These are phyloP conservation scores for Cheilosia grossa DNA, from an alignment of 2,888 invertebrate genomes.

Conservation along the genomic window DNA sequence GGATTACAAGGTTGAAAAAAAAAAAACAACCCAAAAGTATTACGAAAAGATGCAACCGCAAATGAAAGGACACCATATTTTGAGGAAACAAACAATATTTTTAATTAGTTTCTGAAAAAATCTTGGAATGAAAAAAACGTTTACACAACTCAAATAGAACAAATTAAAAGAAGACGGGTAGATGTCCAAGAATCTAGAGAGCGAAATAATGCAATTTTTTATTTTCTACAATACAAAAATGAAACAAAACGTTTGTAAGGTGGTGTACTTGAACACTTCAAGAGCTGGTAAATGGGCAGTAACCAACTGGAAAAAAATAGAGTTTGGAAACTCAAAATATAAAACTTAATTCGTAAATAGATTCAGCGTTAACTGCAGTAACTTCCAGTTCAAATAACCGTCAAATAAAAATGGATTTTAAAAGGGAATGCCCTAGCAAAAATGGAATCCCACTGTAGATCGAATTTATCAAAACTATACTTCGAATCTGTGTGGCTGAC, in stretches of 20 bases:
- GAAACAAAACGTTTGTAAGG: conserved; percentile 27
- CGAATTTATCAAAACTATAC: conserved; percentile 26
- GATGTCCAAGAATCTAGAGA: conserved; percentile 5
- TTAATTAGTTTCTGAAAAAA: too few relatives aligned
- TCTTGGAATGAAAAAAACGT: too few relatives aligned
- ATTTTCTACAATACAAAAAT: conserved; percentile 28
- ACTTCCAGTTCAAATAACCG: conserved; percentile 21
- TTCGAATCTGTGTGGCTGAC: conserved; percentile 33
- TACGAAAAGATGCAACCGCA: too few relatives aligned
- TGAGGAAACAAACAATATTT: too few relatives aligned
- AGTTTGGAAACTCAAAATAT: conserved; percentile 15
- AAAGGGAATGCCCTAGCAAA: conserved; percentile 21
- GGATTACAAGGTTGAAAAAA: too few relatives aligned
- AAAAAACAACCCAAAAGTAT: too few relatives aligned
- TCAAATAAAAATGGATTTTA: conserved; percentile 7
- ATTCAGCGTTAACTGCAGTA: not conserved
- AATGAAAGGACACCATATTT: too few relatives aligned
- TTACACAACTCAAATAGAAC: conserved; percentile 36
- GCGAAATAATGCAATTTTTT: conserved; percentile 31
- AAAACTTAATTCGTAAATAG: too few relatives aligned
- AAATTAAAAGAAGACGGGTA: too few relatives aligned
- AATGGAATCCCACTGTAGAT: conserved; percentile 38
- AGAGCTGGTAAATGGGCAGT: conserved; percentile 33
- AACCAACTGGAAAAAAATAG: conserved; percentile 19
- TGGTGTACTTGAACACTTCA: conserved; percentile 32